phyloP scores from a whole-genome alignment of 2,113 vertebrate genomes.

The Ophiodon elongatus region DNA sequence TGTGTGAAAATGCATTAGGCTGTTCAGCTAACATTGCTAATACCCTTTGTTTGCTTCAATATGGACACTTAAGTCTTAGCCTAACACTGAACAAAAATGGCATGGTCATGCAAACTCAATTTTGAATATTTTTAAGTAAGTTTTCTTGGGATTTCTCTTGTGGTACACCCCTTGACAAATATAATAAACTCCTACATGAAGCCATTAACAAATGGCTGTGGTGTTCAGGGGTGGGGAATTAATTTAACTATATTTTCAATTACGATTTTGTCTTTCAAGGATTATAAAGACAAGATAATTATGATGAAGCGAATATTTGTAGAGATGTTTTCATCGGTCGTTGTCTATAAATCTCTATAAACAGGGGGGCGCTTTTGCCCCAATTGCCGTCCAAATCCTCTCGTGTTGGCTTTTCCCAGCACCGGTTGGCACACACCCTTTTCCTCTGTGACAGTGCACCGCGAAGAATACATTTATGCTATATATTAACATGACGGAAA shows the following conservation, averaged over 20 bases:
- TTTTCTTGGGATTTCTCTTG: background rate
- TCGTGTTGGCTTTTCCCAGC: too few species aligned
- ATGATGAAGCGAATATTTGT: too few species aligned
- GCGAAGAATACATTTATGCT: background rate
- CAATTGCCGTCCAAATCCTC: background rate
- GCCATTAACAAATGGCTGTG: background rate
- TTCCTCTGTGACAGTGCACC: background rate
- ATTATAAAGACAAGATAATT: background rate
- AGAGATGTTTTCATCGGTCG: too few species aligned
- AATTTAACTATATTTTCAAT: background rate
- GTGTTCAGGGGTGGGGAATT: background rate
- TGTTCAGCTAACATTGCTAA: constrained; percentile 41
- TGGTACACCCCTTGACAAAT: background rate
- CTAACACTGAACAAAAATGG: constrained; percentile 35
- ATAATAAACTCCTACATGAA: constrained; percentile 2
- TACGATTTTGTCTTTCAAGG: background rate
- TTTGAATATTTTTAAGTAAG: constrained; percentile 13
- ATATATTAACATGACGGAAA: too few species aligned
- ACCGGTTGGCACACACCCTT: background rate
- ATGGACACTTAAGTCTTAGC: constrained; percentile 24
- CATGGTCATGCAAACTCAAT: constrained; percentile 14
- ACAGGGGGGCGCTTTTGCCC: background rate
- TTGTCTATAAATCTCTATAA: too few species aligned
- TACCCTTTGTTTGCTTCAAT: constrained; percentile 36
- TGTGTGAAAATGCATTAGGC: constrained; percentile 30